phyloP scores from a whole-genome alignment of 2,888 invertebrate species.

The Pseudanteris insignis region DNA sequence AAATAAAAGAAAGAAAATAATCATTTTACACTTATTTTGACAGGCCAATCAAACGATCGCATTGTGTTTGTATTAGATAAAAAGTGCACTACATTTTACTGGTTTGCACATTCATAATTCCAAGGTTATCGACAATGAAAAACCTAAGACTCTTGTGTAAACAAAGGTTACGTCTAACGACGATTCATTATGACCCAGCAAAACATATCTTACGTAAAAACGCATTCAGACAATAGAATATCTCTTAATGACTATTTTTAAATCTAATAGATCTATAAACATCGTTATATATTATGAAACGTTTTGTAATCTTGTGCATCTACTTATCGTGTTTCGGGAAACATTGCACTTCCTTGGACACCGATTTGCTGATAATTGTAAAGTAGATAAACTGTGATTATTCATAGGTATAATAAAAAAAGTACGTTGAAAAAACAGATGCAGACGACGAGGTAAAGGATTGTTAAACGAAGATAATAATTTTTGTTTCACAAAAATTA shows the following conservation, averaged over 20 bases:
- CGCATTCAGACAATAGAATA: not conserved
- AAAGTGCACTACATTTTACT: too few species aligned
- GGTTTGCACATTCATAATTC: not conserved
- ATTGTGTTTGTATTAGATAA: too few species aligned
- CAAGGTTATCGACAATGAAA: not conserved
- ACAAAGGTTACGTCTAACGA: not conserved
- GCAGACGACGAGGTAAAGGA: too few species aligned
- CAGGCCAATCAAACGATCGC: too few species aligned
- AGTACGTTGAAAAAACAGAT: too few species aligned
- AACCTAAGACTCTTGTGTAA: not conserved
- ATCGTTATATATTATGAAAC: too few species aligned
- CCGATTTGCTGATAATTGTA: not conserved
- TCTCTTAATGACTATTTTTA: constrained; percentile 7
- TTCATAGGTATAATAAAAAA: too few species aligned
- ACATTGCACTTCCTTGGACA: constrained; percentile 10
- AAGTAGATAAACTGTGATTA: not conserved
- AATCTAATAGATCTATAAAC: constrained; percentile 12
- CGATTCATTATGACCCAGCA: not conserved
- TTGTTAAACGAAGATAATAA: too few species aligned
- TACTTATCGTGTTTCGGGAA: constrained; percentile 5
- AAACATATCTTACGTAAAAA: not conserved
- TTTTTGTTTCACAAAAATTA: too few species aligned
- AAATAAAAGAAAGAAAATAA: not conserved
- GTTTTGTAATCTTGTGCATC: too few species aligned
- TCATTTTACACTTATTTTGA: too few species aligned